Base-by-base conservation (phyloP, 2,888 invertebrate species). In the Erpobdella octoculata region DNA sequence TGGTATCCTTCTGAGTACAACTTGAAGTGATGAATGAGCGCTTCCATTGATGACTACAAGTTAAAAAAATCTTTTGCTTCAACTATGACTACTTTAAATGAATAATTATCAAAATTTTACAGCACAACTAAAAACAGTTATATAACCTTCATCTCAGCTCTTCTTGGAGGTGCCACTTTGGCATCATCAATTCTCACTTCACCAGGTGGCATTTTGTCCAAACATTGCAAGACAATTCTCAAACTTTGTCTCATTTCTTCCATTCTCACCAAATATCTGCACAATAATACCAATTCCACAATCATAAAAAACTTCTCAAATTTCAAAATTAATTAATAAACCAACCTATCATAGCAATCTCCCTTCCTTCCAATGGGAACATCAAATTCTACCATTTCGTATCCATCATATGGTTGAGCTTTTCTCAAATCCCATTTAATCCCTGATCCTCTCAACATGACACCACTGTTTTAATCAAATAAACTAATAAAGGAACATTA, bases 381-480 rank as follows among this genome's bases (percentile, higher is more conserved):
- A 81, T 99, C 98, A 82, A 98, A 98, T 18, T 98, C 95, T 0
- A 97, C 87, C 70, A 89, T 85, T 79, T 93, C 87, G 82, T 99
- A 98, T 0, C 92, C 95, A 83, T 98, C 98, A 83, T 98, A 99
- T 0, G 98, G 98, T 83, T 93, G 91, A 18, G 89, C 85, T 84
- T 97, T 96, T 70, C 98, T 88, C 62, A 98, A 85, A 83, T 99
- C 98, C 96, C 98, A 99, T 83, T 96, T 95, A 78, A 98, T 94
- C 21, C 98, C 98, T 0, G 96, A 96, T 0, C 97, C 97, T 70
- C 98, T 87, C 37, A 98, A 85, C 97, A 99, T 97, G 1, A 97
- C 96, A 5, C 98, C 98, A 81, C 95, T 95, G 83, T 35, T 2
- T 31, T 21, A 18, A 28, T n/a, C n/a, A n/a, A n/a, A n/a, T n/a